Percentiles rank a stretch among this genome's conserved stretches.
These are phyloP conservation scores for Menidia menidia DNA, from an alignment of 2,797 vertebrate species.

Conservation along the genomic window DNA sequence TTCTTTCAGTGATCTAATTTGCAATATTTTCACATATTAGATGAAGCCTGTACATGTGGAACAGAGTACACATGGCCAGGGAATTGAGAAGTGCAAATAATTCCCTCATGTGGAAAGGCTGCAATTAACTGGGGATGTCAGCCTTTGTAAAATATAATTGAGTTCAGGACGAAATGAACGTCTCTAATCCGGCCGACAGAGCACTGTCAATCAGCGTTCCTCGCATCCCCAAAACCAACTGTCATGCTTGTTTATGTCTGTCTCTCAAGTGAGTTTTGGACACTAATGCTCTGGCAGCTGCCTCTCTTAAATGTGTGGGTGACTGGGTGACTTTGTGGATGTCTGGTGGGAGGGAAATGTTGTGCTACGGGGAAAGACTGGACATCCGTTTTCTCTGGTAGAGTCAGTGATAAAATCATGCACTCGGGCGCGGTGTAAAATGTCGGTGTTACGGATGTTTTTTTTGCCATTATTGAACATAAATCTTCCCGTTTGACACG, in stretches of 20 bases:
- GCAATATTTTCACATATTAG: slow-evolving; percentile 80
- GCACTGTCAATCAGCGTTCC: slow-evolving; percentile 83
- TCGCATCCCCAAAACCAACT: slow-evolving; percentile 76
- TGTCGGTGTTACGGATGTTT: slow-evolving; percentile 60
- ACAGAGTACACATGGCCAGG: slow-evolving; percentile 82
- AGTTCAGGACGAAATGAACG: slow-evolving; percentile 85
- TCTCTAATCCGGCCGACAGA: slow-evolving; percentile 85
- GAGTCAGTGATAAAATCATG: slow-evolving; percentile 58
- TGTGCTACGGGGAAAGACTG: slow-evolving; percentile 42
- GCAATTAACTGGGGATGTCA: slow-evolving; percentile 88
- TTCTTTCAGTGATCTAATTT: slow-evolving; percentile 75
- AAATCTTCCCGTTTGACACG: slow-evolving; percentile 40
- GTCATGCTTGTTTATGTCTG: slow-evolving; percentile 81
- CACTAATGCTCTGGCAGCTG: slow-evolving; percentile 76
- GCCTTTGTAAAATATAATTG: slow-evolving; percentile 89
- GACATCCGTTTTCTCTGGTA: slow-evolving; percentile 71
- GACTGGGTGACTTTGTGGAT: slow-evolving; percentile 60
- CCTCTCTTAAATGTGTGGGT: slow-evolving; percentile 69
- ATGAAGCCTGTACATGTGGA: slow-evolving; percentile 78
- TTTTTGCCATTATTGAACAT: slow-evolving; percentile 54
- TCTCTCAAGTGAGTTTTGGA: slow-evolving; percentile 69
- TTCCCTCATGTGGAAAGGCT: slow-evolving; percentile 86
- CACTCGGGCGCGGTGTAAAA: slow-evolving; percentile 61
- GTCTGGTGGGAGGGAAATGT: slow-evolving; percentile 48
- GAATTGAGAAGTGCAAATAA: slow-evolving; percentile 87